Evolutionary conservation across 2,113 vertebrate species (phyloP).

Genomic region (Tenebrosternarchus preto): DNA sequence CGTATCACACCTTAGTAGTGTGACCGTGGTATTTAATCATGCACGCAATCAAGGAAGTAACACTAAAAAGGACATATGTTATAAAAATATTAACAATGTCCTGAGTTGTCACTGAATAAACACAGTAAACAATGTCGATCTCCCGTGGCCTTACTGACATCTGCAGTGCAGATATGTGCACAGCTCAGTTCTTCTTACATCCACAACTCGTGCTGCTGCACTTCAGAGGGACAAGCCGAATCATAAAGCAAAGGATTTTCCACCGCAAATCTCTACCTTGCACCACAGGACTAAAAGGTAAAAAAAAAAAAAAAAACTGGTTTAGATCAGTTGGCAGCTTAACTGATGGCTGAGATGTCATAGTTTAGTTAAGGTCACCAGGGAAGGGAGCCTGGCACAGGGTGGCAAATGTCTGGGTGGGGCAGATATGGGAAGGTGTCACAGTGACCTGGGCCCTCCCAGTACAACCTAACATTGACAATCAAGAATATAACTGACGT

Average conservation of each 20-base stretch:
- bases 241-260: slow-evolving; percentile 70
- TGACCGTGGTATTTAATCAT: too few species aligned
- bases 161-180: slow-evolving; percentile 74
- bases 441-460: not conserved
- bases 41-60: too few species aligned
- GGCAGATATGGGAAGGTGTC: not conserved
- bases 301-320: slow-evolving; percentile 35
- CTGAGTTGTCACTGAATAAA: not conserved
- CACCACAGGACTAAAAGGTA: slow-evolving; percentile 57
- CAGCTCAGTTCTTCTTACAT: slow-evolving; percentile 72
- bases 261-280: slow-evolving; percentile 69
- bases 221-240: slow-evolving; percentile 69
- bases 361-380: slow-evolving; percentile 67
- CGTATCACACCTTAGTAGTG: too few species aligned
- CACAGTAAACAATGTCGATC: not conserved
- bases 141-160: slow-evolving; percentile 54
- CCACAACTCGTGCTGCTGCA: slow-evolving; percentile 68
- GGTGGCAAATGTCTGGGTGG: not conserved
- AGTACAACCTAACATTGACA: not conserved
- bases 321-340: slow-evolving; percentile 50
- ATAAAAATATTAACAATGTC: too few species aligned
- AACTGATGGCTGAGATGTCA: slow-evolving; percentile 48
- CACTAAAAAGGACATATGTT: too few species aligned
- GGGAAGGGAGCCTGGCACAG: slow-evolving; percentile 28
- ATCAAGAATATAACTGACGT: not conserved